Base-by-base conservation (phyloP, 2,888 invertebrate genomes). In the Baccha elongata region DNA sequence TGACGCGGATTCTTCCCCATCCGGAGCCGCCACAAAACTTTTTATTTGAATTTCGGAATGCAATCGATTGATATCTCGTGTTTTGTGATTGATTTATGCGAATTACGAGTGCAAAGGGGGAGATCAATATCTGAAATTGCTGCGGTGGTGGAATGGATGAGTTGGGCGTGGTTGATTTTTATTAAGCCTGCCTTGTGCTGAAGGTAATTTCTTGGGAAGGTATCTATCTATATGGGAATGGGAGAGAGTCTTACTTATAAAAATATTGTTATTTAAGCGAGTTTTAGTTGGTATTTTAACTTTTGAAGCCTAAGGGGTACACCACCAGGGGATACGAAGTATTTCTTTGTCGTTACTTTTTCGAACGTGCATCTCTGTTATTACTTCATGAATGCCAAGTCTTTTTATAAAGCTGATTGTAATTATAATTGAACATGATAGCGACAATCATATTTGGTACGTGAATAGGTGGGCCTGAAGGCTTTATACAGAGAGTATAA, bases 21-120 rank as follows among this genome's bases (percentile, higher is more conserved):
- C 42, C 11, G 37, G 50, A n/a, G 26, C 60, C 60, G 44, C 60
- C 42, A n/a, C 60, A 52, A 62, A 69, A 37, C 37, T 55, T 60
- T 78, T 78, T 65, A 72, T 69, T 68, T 73, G 79, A 81, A 67
- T 83, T 76, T 76, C 32, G 72, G 67, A 76, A 76, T 83, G 71
- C 76, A 76, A 83, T 83, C 81, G 72, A 76, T 83, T 76, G 76
- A 83, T 76, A 83, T 83, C 76, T 72, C 17, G 67, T 64, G 76
- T 50, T 44, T 83, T 44, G 81, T 76, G 81, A 83, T 83, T 83
- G 81, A 83, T 83, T 83, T 83, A 83, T 83, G 76, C 60, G 81
- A 67, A 69, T 58, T 40, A 42, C 35, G 26, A 60, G 40, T 23
- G 52, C 44, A 71, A 23, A 29, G 50, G 75, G 75, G 75, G 75